Base-by-base conservation (phyloP, 2,113 vertebrate species). In the Oncorhynchus keta region DNA sequence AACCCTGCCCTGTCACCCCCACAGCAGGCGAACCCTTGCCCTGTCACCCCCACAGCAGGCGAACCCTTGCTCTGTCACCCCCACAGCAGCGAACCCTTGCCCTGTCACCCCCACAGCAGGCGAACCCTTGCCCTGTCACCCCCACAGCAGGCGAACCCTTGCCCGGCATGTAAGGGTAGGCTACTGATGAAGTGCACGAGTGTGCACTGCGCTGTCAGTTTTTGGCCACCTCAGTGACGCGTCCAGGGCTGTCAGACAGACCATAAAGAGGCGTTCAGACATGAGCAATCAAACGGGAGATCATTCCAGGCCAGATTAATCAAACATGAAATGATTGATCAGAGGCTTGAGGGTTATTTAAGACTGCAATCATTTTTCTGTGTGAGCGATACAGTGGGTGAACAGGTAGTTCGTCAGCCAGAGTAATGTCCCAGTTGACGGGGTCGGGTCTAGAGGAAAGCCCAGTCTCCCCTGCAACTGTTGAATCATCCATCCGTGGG, bases 281-380 rank as follows among this genome's bases (percentile, higher is more conserved):
- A 77, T 45, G 65, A 30, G 1, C 20, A 35, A 64, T n/a, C 61
- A 64, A 30, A n/a, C 11, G n/a, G 39, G 39, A 45, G 39, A 45
- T 73, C 65, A 82, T 75, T 55, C 79, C 86, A 66, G 81, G 76
- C 73, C 68, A 62, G 76, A 84, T 90, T 89, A 84, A 83, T 88
- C 81, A 73, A 66, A 65, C 80, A 76, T 81, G 79, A 89, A 86
- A 86, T 82, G 83, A 89, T 82, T 89, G 85, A 89, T 87, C 79
- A 81, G 72, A 49, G 1, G 55, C 69, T 87, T 75, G 84, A 85
- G 75, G 18, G 39, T 62, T 61, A 51, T 64, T 79, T 70, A 55
- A 70, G 68, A n/a, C 30, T 35, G 16, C 59, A n/a, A 8, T 3
- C 0, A 55, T 55, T 55, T 16, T 1, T 5, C 51, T 55, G 51